Conservation (phyloP, 2,888 invertebrate species). For the Erebia palarica region DNA sequence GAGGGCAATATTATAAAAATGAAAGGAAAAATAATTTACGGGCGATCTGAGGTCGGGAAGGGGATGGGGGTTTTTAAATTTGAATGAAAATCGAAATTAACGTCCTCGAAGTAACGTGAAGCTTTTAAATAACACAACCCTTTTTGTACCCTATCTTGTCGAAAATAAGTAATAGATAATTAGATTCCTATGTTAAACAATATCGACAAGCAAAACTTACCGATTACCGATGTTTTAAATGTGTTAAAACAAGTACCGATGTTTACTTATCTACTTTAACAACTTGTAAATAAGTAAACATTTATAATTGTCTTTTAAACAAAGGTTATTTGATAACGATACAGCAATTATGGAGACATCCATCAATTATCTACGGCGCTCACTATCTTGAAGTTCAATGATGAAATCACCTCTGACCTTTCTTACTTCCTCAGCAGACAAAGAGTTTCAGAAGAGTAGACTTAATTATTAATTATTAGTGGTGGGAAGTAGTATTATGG, state of each 20-base stretch:
- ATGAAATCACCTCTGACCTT: conserved; percentile 21
- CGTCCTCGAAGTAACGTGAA: too few relatives aligned
- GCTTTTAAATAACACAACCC: not conserved
- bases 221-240: too few relatives aligned
- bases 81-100: too few relatives aligned
- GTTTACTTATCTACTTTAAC: too few relatives aligned
- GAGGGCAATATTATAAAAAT: too few relatives aligned
- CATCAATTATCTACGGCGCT: not conserved
- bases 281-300: not conserved
- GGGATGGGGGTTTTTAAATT: too few relatives aligned
- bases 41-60: too few relatives aligned
- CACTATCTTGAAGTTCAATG: not conserved
- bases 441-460: not conserved
- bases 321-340: not conserved
- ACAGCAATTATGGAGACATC: not conserved
- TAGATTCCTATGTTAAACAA: too few relatives aligned
- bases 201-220: too few relatives aligned
- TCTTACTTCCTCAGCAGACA: not conserved
- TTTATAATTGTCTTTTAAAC: not conserved
- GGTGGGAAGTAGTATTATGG: conserved; percentile 4
- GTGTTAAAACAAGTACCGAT: too few relatives aligned
- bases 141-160: not conserved
- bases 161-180: too few relatives aligned
- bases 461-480: not conserved
- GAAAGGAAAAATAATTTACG: too few relatives aligned